Evolutionary conservation across 2,113 vertebrate genomes (phyloP).

Genomic region (Hippocampus abdominalis): DNA sequence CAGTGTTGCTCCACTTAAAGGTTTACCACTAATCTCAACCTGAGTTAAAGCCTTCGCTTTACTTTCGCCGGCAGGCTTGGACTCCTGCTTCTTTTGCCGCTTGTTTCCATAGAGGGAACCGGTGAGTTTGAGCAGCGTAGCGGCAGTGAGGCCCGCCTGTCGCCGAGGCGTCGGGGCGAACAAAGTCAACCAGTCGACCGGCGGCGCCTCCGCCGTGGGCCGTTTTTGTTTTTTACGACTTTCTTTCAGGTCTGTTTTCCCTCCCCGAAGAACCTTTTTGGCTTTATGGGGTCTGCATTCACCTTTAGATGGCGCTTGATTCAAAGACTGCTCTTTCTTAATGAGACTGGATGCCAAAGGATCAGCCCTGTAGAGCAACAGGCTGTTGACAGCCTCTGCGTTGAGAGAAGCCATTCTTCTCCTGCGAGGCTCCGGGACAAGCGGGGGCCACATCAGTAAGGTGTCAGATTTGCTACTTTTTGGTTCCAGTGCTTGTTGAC

Average conservation of each 20-base stretch:
- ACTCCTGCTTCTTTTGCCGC: constrained; percentile 66
- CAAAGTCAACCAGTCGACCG: constrained; percentile 63
- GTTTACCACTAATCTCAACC: constrained; percentile 65
- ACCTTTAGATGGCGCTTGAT: constrained; percentile 34
- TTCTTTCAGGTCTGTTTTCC: constrained; percentile 28
- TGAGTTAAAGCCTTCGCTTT: constrained; percentile 55
- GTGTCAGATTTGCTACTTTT: constrained; percentile 61
- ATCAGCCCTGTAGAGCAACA: constrained; percentile 83
- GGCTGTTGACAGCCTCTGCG: constrained; percentile 91
- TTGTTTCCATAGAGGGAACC: constrained; percentile 73
- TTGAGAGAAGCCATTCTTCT: constrained; percentile 96
- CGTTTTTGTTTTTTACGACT: constrained; percentile 57
- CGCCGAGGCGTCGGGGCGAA: constrained; percentile 85
- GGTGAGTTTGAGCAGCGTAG: constrained; percentile 89
- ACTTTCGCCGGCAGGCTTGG: constrained; percentile 56
- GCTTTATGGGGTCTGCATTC: constrained; percentile 34
- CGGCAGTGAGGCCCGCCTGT: constrained; percentile 91
- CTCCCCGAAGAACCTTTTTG: constrained; percentile 55
- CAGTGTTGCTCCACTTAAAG: constrained; percentile 48
- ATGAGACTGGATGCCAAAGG: constrained; percentile 45
- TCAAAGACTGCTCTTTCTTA: constrained; percentile 62
- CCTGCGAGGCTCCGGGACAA: constrained; percentile 78
- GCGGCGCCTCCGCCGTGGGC: constrained; percentile 43
- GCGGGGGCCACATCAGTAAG: constrained; percentile 38
- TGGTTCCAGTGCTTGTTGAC: constrained; percentile 55